These are phyloP conservation scores for Cygnus olor DNA, from an alignment of 2,797 vertebrate genomes.

Conservation along the genomic window DNA sequence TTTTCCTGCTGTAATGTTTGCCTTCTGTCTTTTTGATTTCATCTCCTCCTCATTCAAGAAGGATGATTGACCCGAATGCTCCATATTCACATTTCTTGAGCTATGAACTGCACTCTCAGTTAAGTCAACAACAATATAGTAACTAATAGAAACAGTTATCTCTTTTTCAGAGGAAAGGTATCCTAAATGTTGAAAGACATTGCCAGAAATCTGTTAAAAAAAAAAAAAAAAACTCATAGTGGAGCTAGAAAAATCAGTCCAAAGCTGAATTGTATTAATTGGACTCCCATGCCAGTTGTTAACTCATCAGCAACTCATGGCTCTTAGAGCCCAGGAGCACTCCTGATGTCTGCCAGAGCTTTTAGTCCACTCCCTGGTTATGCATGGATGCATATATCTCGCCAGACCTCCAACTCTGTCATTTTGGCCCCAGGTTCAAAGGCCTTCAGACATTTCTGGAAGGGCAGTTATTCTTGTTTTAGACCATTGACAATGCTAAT, in stretches of 20 bases:
- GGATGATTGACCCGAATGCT: not conserved
- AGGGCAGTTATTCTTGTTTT: not conserved
- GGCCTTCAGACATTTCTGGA: conserved; percentile 12
- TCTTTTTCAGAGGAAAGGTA: conserved; percentile 29
- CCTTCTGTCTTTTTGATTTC: not conserved
- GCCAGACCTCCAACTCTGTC: conserved; percentile 42
- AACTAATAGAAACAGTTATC: not conserved
- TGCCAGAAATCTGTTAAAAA: conserved; percentile 22
- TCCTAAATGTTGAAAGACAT: conserved; percentile 18
- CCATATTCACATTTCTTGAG: not conserved
- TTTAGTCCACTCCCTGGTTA: conserved; percentile 4
- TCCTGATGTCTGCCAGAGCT: conserved; percentile 52
- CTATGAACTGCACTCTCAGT: not conserved
- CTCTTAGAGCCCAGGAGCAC: conserved; percentile 42
- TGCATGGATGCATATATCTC: not conserved
- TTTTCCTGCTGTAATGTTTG: not conserved
- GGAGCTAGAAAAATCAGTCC: conserved; percentile 53
- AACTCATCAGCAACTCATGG: conserved; percentile 53
- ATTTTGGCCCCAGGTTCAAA: conserved; percentile 56
- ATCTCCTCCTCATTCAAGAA: not conserved
- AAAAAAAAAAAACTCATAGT: not conserved
- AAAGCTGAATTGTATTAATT: conserved; percentile 54
- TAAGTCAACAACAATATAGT: not conserved
- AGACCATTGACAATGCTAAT: not conserved
- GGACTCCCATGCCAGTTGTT: conserved; percentile 48